A percentile compares a stretch with the other conserved stretches of the same genome.
These are phyloP conservation scores for Intellagama lesueurii DNA, from an alignment of 2,797 vertebrate species.

Conservation along the genomic window DNA sequence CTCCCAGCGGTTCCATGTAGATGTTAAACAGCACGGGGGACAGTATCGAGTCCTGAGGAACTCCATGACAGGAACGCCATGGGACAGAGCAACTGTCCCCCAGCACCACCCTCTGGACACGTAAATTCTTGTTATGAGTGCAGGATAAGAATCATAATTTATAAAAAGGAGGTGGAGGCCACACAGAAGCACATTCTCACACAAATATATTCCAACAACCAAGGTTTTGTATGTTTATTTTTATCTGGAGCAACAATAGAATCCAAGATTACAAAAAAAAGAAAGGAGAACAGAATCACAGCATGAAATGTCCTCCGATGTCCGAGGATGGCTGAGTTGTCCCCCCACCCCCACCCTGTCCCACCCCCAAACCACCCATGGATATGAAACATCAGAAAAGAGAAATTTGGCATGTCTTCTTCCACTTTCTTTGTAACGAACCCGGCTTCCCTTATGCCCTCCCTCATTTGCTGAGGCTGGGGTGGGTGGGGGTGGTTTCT, in stretches of 20 bases:
- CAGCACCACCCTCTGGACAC: too few species aligned
- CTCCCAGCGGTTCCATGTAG: too few species aligned
- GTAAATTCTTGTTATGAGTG: too few species aligned
- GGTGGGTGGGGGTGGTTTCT: too few species aligned
- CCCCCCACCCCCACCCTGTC: too few species aligned
- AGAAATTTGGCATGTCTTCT: too few species aligned
- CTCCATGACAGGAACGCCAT: too few species aligned
- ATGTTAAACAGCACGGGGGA: too few species aligned
- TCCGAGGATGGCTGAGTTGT: neutral
- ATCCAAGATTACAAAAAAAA: conserved; percentile 72
- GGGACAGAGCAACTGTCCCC: too few species aligned
- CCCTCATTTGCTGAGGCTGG: neutral
- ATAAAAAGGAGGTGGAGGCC: conserved; percentile 22
- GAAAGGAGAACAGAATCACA: conserved; percentile 62
- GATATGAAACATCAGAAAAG: neutral
- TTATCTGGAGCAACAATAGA: conserved; percentile 71
- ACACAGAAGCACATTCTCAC: conserved; percentile 40
- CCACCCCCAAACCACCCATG: neutral
- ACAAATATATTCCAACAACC: conserved; percentile 65
- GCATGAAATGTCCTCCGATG: neutral
- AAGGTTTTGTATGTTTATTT: conserved; percentile 67
- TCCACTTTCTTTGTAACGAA: too few species aligned
- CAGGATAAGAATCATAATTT: neutral
- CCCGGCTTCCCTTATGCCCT: too few species aligned
- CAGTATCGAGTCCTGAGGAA: too few species aligned